These are phyloP conservation scores for Gasteruption jaculator DNA, from an alignment of 2,888 invertebrate species.

Conservation along the genomic window DNA sequence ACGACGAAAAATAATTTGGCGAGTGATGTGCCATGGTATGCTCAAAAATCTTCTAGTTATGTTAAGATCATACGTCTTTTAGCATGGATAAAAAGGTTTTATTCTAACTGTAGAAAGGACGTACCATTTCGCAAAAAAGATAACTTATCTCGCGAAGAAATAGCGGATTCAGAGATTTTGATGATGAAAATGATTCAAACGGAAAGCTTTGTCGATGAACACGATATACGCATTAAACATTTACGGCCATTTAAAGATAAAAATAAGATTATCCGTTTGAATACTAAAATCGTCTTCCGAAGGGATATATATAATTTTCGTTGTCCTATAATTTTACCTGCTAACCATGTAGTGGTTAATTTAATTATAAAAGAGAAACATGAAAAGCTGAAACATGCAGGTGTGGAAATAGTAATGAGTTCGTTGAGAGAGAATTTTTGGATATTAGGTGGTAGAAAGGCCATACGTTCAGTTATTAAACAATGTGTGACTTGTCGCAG, in stretches of 20 bases:
- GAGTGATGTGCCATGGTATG: too few relatives aligned
- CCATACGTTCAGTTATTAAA: constrained; percentile 14
- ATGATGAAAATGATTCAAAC: constrained; percentile 16
- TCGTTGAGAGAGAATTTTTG: constrained; percentile 18
- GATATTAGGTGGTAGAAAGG: constrained; percentile 16
- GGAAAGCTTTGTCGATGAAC: constrained; percentile 14
- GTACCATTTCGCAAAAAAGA: too few relatives aligned
- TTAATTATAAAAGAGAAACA: constrained; percentile 18
- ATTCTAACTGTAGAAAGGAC: too few relatives aligned
- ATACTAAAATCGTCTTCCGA: constrained; percentile 21
- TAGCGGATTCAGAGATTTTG: constrained; percentile 14
- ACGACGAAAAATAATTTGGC: too few relatives aligned
- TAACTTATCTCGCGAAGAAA: constrained; percentile 19
- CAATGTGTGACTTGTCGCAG: constrained; percentile 16
- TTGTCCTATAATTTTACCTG: constrained; percentile 28
- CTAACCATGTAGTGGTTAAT: constrained; percentile 23
- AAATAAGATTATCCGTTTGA: constrained; percentile 21
- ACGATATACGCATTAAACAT: constrained; percentile 12
- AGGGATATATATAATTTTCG: constrained; percentile 23
- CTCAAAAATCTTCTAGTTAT: too few relatives aligned
- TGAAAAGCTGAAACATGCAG: constrained; percentile 19
- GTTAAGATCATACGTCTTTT: too few relatives aligned
- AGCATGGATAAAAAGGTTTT: too few relatives aligned
- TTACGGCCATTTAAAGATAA: constrained; percentile 19
- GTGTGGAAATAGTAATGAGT: constrained; percentile 18